Conservation (phyloP, 2,113 vertebrate species). For the Galeopterus variegatus region DNA sequence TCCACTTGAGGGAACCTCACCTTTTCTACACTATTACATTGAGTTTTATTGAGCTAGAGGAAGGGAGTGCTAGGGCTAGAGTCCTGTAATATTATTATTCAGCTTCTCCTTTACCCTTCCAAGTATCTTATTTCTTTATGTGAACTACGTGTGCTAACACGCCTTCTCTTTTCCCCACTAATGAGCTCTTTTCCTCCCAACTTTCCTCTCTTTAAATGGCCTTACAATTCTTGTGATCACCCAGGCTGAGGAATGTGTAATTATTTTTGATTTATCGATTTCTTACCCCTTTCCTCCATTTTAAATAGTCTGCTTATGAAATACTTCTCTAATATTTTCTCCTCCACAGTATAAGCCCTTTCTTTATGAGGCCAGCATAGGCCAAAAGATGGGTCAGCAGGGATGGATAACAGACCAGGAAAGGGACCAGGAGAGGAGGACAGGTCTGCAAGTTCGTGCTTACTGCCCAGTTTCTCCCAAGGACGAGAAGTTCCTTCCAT, state of each 20-base stretch:
- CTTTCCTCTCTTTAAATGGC: neutral
- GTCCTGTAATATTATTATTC: neutral
- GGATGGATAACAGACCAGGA: neutral
- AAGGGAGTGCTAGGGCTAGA: too few relatives aligned
- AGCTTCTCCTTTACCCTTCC: neutral
- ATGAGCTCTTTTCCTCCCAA: neutral
- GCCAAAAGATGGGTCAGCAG: neutral
- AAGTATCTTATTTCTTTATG: neutral
- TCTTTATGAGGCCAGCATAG: neutral
- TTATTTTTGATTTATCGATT: too few relatives aligned
- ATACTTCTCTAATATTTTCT: neutral
- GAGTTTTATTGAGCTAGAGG: neutral
- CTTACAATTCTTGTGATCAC: accelerated
- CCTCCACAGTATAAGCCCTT: neutral
- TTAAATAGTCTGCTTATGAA: neutral
- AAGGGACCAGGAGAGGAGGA: neutral
- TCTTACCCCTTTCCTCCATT: neutral
- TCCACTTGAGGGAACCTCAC: too few relatives aligned
- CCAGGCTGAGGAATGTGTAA: neutral
- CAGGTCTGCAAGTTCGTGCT: too few relatives aligned
- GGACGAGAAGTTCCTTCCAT: neutral
- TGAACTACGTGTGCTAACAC: neutral
- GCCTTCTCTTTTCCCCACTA: too few relatives aligned
- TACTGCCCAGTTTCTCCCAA: neutral
- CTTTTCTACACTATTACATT: neutral